Evolutionary conservation across 2,888 invertebrate genomes (phyloP).

Genomic region (Oasisia sp.): DNA sequence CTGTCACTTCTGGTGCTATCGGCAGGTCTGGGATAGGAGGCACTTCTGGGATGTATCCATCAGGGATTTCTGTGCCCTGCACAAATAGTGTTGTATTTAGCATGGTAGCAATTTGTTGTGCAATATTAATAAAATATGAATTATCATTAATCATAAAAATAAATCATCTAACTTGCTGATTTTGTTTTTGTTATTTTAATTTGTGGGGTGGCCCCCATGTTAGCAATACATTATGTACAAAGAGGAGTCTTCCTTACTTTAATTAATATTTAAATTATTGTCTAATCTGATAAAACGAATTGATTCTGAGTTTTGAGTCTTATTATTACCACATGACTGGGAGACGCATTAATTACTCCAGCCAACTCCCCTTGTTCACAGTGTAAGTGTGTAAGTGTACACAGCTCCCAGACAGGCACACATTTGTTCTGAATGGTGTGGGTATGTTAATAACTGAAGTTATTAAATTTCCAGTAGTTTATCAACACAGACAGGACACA

Average conservation of each 20-base stretch:
- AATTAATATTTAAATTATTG: too few relatives aligned
- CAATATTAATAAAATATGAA: not conserved
- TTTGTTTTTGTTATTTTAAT: too few relatives aligned
- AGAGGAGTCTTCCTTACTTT: too few relatives aligned
- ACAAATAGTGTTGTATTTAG: not conserved
- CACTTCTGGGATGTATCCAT: slow-evolving; percentile 41
- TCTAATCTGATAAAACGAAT: too few relatives aligned
- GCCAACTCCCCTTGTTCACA: not conserved
- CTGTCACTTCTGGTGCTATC: slow-evolving; percentile 18
- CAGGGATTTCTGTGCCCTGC: slow-evolving; percentile 27
- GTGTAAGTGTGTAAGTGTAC: not conserved
- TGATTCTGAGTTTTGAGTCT: not conserved
- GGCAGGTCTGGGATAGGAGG: slow-evolving; percentile 31
- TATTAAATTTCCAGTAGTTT: not conserved
- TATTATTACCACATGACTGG: not conserved
- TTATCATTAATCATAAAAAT: too few relatives aligned
- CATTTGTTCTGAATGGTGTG: too few relatives aligned
- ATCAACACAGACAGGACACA: not conserved
- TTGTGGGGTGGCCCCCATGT: too few relatives aligned
- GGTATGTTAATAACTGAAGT: not conserved
- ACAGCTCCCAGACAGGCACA: too few relatives aligned
- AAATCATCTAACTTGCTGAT: not conserved
- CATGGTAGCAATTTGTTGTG: not conserved
- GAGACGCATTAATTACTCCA: not conserved
- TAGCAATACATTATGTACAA: too few relatives aligned